Base-by-base conservation (phyloP, 2,113 vertebrate species). In the Marmota flaviventris region DNA sequence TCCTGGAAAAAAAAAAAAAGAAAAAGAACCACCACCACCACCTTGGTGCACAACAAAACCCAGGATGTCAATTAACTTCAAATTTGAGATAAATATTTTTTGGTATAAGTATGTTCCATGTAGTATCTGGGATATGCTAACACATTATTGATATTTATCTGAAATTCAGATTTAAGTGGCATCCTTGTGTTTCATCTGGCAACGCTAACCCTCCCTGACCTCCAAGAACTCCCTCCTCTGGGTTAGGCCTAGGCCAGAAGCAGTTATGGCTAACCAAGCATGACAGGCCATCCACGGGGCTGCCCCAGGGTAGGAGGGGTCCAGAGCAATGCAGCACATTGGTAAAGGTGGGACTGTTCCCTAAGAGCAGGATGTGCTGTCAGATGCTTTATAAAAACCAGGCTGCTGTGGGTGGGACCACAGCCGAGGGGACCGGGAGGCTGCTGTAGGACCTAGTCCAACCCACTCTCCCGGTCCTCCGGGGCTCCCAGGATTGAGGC, bases 401-500 rank as follows among this genome's bases (percentile, higher is more conserved):
- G 37, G 81, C 37, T 42, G 56, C 45, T 24, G 39, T 22, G 48
- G 24, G 24, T 27, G 27, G 32, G 34, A n/a, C 6, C 6, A 6
- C 79, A 22, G 18, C n/a, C 9, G 51, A 72, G 25, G 42, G n/a
- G 1, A 1, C 5, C 45, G 1, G 16, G 34, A 81, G 58, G 58
- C 14, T 45, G 42, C 48, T 53, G 5, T 17, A n/a, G 58, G 63
- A 37, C 45, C n/a, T 13, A 48, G 24, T 53, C 32, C 42, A n/a
- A 34, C 51, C 25, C 25, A 82, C 34, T 34, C 32, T 39, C 17
- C 48, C 48, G 27, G 79, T 29, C 29, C 24, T 63, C 51, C 61
- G 20, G 91, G 20, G 12, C 42, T 67, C 48, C 76, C 1, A 9
- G 0, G 51, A 87, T 76, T 78, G 56, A 42, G 0, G 0, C 5